These are phyloP conservation scores for Schlechtendalia chinensis DNA, from an alignment of 1,140 invertebrate genomes.

Conservation along the genomic window DNA sequence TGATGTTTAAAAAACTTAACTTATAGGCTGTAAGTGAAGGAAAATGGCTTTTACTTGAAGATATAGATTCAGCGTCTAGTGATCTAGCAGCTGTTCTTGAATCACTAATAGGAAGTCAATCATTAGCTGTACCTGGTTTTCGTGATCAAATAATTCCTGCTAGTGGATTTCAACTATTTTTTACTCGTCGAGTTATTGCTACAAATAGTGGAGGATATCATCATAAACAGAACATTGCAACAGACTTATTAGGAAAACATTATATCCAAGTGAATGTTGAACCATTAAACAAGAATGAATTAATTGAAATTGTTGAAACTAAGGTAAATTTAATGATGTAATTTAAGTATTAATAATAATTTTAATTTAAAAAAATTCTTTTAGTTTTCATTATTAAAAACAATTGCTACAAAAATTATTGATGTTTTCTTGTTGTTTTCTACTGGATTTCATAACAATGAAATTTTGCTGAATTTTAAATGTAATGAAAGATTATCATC, in stretches of 20 bases:
- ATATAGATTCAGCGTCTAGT: conserved; percentile 88
- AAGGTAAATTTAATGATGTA: conserved; percentile 52
- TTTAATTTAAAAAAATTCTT: too few relatives aligned
- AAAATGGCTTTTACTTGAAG: conserved; percentile 92
- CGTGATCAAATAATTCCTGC: conserved; percentile 74
- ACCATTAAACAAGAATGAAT: conserved; percentile 71
- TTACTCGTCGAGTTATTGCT: conserved; percentile 74
- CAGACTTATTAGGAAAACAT: conserved; percentile 74
- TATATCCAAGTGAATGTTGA: conserved; percentile 80
- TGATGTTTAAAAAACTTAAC: neutral
- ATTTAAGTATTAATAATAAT: neutral
- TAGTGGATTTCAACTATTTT: conserved; percentile 87
- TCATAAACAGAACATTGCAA: conserved; percentile 66
- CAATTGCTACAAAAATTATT: conserved; percentile 74
- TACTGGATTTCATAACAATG: conserved; percentile 63
- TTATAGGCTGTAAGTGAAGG: conserved; percentile 84
- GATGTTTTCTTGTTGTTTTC: conserved; percentile 82
- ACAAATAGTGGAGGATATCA: conserved; percentile 61
- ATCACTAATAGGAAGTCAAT: conserved; percentile 79
- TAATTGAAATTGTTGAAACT: conserved; percentile 66
- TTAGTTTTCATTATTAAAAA: conserved; percentile 71
- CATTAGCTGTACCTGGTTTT: conserved; percentile 82
- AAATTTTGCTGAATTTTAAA: conserved; percentile 53
- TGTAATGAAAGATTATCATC: conserved; percentile 66
- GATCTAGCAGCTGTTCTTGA: conserved; percentile 88